phyloP scores from a whole-genome alignment of 2,888 invertebrate species.

The Leptothorax acervorum region DNA sequence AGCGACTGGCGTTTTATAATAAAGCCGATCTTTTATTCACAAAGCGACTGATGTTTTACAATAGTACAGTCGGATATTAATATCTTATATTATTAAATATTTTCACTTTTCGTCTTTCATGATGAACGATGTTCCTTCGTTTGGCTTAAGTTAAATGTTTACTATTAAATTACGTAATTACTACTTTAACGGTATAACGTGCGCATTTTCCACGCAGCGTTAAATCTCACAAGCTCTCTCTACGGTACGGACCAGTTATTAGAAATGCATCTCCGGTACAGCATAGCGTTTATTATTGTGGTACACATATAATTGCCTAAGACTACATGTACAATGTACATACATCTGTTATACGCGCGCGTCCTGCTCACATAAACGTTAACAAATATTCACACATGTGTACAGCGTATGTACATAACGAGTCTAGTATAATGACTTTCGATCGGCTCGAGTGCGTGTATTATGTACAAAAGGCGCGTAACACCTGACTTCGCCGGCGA shows the following conservation, averaged over 20 bases:
- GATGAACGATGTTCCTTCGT: slow-evolving; percentile 42
- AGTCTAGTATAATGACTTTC: slow-evolving; percentile 36
- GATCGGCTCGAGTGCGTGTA: slow-evolving; percentile 4
- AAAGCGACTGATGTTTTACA: not conserved
- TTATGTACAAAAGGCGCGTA: slow-evolving; percentile 67
- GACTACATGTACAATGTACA: slow-evolving; percentile 17
- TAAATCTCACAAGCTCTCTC: slow-evolving; percentile 32
- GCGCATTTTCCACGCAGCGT: not conserved
- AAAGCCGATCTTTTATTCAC: not conserved
- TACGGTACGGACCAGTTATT: slow-evolving; percentile 8
- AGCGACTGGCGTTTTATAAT: not conserved
- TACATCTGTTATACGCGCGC: slow-evolving; percentile 34
- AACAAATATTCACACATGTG: slow-evolving; percentile 80
- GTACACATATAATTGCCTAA: slow-evolving; percentile 43
- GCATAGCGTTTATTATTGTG: slow-evolving; percentile 42
- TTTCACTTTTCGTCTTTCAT: slow-evolving; percentile 58
- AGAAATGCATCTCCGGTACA: slow-evolving; percentile 24
- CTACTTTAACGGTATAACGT: slow-evolving; percentile 2
- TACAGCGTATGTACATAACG: slow-evolving; percentile 81
- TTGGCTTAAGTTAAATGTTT: slow-evolving; percentile 46
- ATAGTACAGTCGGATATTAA: not conserved
- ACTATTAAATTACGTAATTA: slow-evolving; percentile 15
- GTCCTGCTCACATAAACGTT: slow-evolving; percentile 56
- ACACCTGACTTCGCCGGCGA: slow-evolving; percentile 39
- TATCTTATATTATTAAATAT: slow-evolving; percentile 34